These are phyloP conservation scores for Corella eumyota DNA, from an alignment of 23 tunicate species.

Conservation along the genomic window DNA sequence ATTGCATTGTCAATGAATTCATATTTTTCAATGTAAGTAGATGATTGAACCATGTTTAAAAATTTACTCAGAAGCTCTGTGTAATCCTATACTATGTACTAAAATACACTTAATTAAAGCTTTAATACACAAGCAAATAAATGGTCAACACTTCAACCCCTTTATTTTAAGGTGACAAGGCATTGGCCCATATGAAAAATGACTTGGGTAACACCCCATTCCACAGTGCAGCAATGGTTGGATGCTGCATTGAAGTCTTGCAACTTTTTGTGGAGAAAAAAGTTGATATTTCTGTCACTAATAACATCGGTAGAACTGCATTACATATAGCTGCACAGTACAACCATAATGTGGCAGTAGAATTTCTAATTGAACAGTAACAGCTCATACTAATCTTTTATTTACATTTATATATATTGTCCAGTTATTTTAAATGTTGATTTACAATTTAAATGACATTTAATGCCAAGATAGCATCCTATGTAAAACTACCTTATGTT, in stretches of 20 bases:
- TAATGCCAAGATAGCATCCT: not conserved
- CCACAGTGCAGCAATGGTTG: constrained; percentile 10
- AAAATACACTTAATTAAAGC: no score
- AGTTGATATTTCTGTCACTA: not conserved
- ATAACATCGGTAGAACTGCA: constrained; percentile 17
- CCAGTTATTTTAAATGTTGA: not conserved
- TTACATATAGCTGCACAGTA: constrained; percentile 10
- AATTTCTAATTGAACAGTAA: constrained; percentile 10
- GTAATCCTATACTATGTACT: no score
- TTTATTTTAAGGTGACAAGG: constrained; percentile 4
- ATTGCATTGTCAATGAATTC: no score
- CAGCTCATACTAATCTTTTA: not conserved
- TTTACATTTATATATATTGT: not conserved
- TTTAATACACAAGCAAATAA: no score
- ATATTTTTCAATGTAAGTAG: no score
- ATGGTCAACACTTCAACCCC: no score
- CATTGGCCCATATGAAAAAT: not conserved
- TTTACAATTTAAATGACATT: not conserved
- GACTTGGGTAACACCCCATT: constrained; percentile 13
- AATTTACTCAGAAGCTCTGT: no score
- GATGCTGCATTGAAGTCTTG: constrained; percentile 1
- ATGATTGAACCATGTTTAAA: no score
- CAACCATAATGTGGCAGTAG: constrained; percentile 9
- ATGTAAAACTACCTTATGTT: no score
- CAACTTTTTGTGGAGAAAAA: not conserved